Percentiles rank a stretch among this genome's conserved stretches.
Conservation (phyloP, 1,140 invertebrate species). For the Cherax quadricarinatus region DNA sequence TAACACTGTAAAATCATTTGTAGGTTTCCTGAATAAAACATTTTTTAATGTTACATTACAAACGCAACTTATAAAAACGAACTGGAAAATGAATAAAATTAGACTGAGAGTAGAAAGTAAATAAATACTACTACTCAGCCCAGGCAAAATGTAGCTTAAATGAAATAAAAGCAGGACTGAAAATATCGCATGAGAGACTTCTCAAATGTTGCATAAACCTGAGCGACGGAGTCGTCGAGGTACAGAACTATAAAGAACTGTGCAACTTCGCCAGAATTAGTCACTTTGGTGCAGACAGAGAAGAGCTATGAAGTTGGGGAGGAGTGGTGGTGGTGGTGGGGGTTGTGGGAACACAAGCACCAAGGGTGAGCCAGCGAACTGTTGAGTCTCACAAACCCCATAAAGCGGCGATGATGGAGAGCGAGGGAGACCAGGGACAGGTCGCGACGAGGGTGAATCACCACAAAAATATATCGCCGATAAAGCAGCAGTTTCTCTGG, state of each 20-base stretch:
- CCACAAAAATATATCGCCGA: conserved; percentile 5
- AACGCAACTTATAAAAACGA: too few relatives aligned
- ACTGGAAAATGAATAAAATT: too few relatives aligned
- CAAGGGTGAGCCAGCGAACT: neutral
- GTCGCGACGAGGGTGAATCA: neutral
- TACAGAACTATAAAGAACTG: neutral
- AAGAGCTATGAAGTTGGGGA: neutral
- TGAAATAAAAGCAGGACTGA: neutral
- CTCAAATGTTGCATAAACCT: neutral
- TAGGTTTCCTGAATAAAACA: too few relatives aligned
- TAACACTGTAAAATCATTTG: too few relatives aligned
- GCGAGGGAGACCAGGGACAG: neutral
- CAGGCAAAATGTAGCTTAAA: too few relatives aligned
- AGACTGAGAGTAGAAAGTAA: too few relatives aligned
- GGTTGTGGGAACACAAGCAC: neutral
- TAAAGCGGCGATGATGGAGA: neutral
- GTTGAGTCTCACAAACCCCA: neutral
- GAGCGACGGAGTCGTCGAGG: neutral
- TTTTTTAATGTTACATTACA: too few relatives aligned
- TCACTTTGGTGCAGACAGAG: neutral
- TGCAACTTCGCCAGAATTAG: neutral
- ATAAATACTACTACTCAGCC: too few relatives aligned
- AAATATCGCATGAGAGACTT: neutral
- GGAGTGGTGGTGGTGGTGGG: neutral
- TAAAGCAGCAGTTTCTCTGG: conserved; percentile 3